These are phyloP conservation scores for Percina caprodes DNA, from an alignment of 2,113 vertebrate species.

Conservation along the genomic window DNA sequence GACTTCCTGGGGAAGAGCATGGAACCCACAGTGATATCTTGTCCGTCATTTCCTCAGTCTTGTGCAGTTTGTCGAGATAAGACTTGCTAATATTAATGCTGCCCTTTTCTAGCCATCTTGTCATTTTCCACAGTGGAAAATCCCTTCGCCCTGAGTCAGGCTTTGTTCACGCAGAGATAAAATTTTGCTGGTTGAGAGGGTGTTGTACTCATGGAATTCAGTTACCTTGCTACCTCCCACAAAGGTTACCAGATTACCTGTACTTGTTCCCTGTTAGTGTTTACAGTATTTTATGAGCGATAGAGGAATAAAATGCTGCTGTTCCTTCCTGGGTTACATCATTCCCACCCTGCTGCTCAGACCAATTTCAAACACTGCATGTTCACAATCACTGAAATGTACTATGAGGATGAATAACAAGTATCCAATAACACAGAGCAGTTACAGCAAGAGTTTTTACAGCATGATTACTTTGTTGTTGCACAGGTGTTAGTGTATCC, in stretches of 20 bases:
- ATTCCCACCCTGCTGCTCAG: constrained; percentile 55
- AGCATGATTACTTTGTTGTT: constrained; percentile 11
- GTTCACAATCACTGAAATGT: constrained; percentile 45
- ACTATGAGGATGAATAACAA: constrained; percentile 38
- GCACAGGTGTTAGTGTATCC: not conserved
- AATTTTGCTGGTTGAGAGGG: constrained; percentile 45
- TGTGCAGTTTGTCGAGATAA: constrained; percentile 66
- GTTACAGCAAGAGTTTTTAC: constrained; percentile 8
- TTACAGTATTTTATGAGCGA: constrained; percentile 52
- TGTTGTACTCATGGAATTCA: constrained; percentile 66
- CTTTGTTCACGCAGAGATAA: constrained; percentile 69
- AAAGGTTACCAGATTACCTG: constrained; percentile 61
- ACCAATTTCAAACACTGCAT: constrained; percentile 47
- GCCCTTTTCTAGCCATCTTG: constrained; percentile 50
- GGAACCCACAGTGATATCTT: constrained; percentile 44
- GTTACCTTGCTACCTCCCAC: constrained; percentile 49
- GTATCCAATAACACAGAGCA: constrained; percentile 37
- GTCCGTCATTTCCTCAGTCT: constrained; percentile 58
- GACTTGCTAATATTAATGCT: constrained; percentile 67
- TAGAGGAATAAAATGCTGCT: constrained; percentile 46
- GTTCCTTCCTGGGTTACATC: constrained; percentile 38
- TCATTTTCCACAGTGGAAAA: constrained; percentile 74
- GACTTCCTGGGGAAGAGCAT: constrained; percentile 48
- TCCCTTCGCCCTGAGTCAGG: constrained; percentile 47
- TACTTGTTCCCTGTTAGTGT: constrained; percentile 35